Evolutionary conservation across 2,888 invertebrate species (phyloP).

Genomic region (Uropetala carovei): DNA sequence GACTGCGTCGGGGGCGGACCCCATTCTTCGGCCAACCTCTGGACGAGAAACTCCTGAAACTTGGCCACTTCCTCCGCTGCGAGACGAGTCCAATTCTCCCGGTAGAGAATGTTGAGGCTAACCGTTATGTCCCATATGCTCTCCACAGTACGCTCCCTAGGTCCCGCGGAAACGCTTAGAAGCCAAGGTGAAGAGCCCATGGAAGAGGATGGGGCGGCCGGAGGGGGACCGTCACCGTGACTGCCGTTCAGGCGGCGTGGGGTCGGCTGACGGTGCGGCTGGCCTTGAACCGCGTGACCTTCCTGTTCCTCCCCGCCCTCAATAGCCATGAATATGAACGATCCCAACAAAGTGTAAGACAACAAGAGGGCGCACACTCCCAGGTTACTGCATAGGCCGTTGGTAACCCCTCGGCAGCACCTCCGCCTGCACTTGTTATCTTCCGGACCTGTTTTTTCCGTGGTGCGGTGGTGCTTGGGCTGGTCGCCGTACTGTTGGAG

Average conservation of each 20-base stretch:
- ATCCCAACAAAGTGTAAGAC: conserved; percentile 93
- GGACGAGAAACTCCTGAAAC: conserved; percentile 81
- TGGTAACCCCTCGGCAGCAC: conserved; percentile 75
- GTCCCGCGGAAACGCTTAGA: conserved; percentile 76
- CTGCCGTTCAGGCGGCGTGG: conserved; percentile 67
- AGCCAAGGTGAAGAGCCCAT: conserved; percentile 72
- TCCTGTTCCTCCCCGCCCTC: conserved; percentile 80
- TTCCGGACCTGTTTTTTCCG: conserved; percentile 68
- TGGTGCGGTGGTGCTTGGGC: conserved; percentile 57
- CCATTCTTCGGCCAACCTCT: conserved; percentile 74
- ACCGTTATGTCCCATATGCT: conserved; percentile 92
- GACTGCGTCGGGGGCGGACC: conserved; percentile 71
- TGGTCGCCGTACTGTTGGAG: conserved; percentile 57
- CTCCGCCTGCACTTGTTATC: conserved; percentile 69
- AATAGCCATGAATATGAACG: conserved; percentile 91
- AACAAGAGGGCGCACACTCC: conserved; percentile 91
- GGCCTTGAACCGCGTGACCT: conserved; percentile 76
- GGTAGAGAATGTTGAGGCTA: conserved; percentile 91
- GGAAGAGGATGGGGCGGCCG: conserved; percentile 76
- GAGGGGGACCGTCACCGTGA: conserved; percentile 81
- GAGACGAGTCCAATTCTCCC: conserved; percentile 93
- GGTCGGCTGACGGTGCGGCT: conserved; percentile 80
- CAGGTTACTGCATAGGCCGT: conserved; percentile 85
- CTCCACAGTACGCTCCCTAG: conserved; percentile 86
- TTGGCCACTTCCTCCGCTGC: conserved; percentile 91